Evolutionary conservation across 2,888 invertebrate species (phyloP), one percentile per base, ranked within the genome.

Genomic region (Eugnorisma glareosa): DNA sequence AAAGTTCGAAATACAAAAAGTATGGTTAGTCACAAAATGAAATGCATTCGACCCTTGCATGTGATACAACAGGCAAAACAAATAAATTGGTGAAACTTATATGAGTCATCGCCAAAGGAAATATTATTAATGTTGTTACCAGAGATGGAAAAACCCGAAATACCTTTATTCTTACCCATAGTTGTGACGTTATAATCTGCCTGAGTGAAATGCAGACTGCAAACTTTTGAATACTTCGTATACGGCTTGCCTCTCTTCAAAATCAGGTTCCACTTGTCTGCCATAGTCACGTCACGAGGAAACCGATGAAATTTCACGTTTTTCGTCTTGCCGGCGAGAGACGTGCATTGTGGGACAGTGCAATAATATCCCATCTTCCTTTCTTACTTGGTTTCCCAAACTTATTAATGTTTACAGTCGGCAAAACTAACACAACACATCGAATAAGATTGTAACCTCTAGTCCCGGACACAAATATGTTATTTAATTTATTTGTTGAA

Each of bases 121-220:
- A 91, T 91, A 88, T 86, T 91, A 85, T 89, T 89, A 92, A 93
- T 88, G 76, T 88, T 89, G 85, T 86, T 87, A 88, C 75, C 90
- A 88, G 87, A 87, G 79, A 71, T 92, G 94, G 94, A 94, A 95
- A 96, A 95, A 93, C 95, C 94, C 93, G 90, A 93, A 88, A 94
- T 93, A 95, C 94, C 95, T 96, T 94, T 95, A 93, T 94, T 95
- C 96, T 97, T 96, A 95, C 97, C 97, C 96, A 96, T 96, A 88
- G 95, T 96, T 70, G 97, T 97, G 92, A 97, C 95, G 92, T 96
- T 97, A 90, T 97, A 97, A 83, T 97, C 97, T 10, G 91, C 92
- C 71, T 94, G 95, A 0, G 94, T 96, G 91, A 97, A 97, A 89
- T 97, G 96, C 0, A 96, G 92, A 88, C 97, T 96, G 91, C 97